Conservation (phyloP, 2,113 vertebrate species). For the Nansenia antarctica region DNA sequence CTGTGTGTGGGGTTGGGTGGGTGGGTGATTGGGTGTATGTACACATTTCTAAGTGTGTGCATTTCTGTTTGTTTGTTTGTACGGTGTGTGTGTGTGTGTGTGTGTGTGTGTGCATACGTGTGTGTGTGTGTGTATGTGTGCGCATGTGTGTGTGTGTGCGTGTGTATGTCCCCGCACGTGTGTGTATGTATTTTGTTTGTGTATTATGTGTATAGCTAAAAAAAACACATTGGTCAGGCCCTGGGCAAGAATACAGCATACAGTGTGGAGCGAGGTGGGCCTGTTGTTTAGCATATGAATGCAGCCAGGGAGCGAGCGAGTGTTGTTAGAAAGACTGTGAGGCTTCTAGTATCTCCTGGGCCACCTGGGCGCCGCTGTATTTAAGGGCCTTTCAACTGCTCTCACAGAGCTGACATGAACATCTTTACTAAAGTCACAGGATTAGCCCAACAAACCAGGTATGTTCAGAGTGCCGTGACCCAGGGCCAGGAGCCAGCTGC, state of each 20-base stretch:
- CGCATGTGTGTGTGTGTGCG: background rate
- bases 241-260: conserved; percentile 19
- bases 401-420: conserved; percentile 75
- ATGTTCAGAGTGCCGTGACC: conserved; percentile 46
- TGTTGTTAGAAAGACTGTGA: conserved; percentile 57
- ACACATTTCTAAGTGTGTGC: background rate
- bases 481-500: background rate
- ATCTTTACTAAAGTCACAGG: conserved; percentile 78
- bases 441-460: conserved; percentile 79
- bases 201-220: too few species aligned
- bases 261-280: conserved; percentile 6
- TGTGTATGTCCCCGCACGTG: too few species aligned
- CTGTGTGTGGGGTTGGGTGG: too few species aligned
- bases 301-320: conserved; percentile 39
- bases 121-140: background rate
- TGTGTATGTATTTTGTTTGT: background rate
- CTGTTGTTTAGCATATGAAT: conserved; percentile 76
- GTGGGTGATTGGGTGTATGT: background rate
- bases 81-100: background rate
- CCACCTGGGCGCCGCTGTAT: conserved; percentile 60
- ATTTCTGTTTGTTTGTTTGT: background rate
- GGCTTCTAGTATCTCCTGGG: conserved; percentile 61
- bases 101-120: background rate
- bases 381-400: conserved; percentile 69
- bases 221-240: too few species aligned